Base-by-base conservation (phyloP, 1,140 invertebrate genomes). In the Bombus fervidus region DNA sequence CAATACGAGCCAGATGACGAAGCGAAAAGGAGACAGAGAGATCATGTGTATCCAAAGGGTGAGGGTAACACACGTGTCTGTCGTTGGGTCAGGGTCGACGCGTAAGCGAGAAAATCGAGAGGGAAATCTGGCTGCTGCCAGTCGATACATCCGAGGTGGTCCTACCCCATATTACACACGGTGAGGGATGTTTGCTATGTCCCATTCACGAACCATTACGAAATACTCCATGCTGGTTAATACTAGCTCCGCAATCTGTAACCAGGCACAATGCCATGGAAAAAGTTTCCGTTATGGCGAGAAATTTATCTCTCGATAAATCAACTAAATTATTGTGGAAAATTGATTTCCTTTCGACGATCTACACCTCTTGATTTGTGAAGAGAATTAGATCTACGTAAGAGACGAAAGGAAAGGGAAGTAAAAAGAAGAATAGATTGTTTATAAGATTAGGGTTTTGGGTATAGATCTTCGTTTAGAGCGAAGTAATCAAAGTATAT, bases 11-110 rank as follows among this genome's bases (percentile, higher is more conserved):
- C 12, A 25, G 43, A 37, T 12, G 66, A 39, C 31, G 59, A 62
- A 12, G 3, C 41, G 34, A 59, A 53, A 73, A 57, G 41, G 57
- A 64, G 73, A 62, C 25, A 64, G 57, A 43, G 79, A 47, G 59
- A 47, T 72, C 28, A 39, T 41, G 69, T 47, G 37, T 68, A 74
- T 80, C 66, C n/a, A 64, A 75, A 77, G 89, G 71, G 87, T 37
- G 76, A 74, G 69, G 78, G 85, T n/a, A 62, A 62, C 59, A 62
- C 59, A 86, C 83, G 79, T 31, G 74, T 71, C 77, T 83, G 80
- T 86, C 85, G 90, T 91, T 88, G 89, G 90, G 90, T 91, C 90
- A 91, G 84, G 89, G 87, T 91, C 90, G 86, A 78, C 76, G 81
- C 66, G 83, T 41, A 62, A 74, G 77, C 72, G 87, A 82, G 90